Evolutionary conservation across 2,888 invertebrate species (phyloP).

Genomic region (Hydriomena furcata): DNA sequence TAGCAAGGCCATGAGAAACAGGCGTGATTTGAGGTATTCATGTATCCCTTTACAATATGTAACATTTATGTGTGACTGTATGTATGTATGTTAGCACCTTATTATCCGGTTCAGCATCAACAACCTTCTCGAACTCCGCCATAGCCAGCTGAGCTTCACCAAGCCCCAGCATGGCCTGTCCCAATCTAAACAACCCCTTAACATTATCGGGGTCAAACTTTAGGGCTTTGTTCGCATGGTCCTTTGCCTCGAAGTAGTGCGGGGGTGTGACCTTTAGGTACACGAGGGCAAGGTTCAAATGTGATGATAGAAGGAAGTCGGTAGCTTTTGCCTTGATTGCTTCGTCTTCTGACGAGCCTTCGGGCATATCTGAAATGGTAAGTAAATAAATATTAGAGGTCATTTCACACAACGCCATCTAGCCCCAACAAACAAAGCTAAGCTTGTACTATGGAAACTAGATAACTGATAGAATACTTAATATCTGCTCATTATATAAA

Average conservation of each 20-base stretch:
- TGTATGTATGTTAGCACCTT: too few species aligned
- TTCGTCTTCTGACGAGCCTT: slow-evolving; percentile 52
- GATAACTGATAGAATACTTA: too few species aligned
- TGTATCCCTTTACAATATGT: too few species aligned
- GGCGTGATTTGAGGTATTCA: too few species aligned
- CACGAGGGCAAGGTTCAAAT: slow-evolving; percentile 93
- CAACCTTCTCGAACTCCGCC: slow-evolving; percentile 89
- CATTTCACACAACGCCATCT: too few species aligned
- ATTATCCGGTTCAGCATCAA: slow-evolving; percentile 92
- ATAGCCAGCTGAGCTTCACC: slow-evolving; percentile 91
- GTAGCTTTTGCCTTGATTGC: slow-evolving; percentile 50
- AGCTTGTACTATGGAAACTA: too few species aligned
- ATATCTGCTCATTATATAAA: too few species aligned
- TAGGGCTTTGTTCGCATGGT: slow-evolving; percentile 90
- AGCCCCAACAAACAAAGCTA: too few species aligned
- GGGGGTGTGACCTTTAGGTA: slow-evolving; percentile 89
- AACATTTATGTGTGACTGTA: too few species aligned
- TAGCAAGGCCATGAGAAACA: too few species aligned
- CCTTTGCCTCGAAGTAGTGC: slow-evolving; percentile 86
- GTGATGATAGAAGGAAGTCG: slow-evolving; percentile 86
- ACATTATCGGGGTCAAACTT: slow-evolving; percentile 89
- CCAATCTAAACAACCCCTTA: slow-evolving; percentile 95
- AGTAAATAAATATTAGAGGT: background rate
- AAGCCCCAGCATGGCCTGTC: slow-evolving; percentile 89
- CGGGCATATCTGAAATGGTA: slow-evolving; percentile 50